Evolutionary conservation across 1,140 invertebrate genomes (phyloP).

Genomic region (Penaeus chinensis): DNA sequence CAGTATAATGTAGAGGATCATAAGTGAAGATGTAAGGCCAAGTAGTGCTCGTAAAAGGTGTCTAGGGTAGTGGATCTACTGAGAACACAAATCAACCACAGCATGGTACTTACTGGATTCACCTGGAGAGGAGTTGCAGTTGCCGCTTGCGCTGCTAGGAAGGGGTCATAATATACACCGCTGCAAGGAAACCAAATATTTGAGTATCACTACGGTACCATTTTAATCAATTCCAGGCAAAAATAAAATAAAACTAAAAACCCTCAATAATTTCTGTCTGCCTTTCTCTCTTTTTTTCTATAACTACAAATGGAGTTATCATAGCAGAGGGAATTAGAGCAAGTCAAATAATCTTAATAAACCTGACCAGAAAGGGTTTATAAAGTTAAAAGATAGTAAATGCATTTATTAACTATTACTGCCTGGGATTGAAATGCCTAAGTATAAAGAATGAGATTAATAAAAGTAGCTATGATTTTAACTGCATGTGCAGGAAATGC

Average conservation of each 20-base stretch:
- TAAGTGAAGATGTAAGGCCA: conserved; percentile 18
- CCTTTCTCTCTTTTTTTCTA: not conserved
- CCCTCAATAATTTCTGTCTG: not conserved
- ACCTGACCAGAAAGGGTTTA: conserved; percentile 40
- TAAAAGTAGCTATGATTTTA: conserved; percentile 30
- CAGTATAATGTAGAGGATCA: not conserved
- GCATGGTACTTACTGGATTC: conserved; percentile 67
- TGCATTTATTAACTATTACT: conserved; percentile 10
- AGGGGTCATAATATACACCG: conserved; percentile 96
- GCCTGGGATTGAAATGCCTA: conserved; percentile 34
- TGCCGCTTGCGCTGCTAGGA: conserved; percentile 87
- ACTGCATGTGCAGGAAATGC: conserved; percentile 40
- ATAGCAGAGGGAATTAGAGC: conserved; percentile 7
- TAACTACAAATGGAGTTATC: conserved; percentile 15
- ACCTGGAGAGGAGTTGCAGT: conserved; percentile 84
- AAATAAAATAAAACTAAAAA: conserved; percentile 16
- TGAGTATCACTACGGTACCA: conserved; percentile 43
- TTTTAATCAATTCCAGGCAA: conserved; percentile 29
- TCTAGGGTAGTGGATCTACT: conserved; percentile 18
- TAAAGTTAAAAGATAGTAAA: not conserved
- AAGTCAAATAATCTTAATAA: conserved; percentile 20
- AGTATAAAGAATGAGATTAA: conserved; percentile 23
- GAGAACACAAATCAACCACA: conserved; percentile 8
- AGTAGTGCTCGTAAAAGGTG: conserved; percentile 15
- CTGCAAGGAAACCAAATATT: conserved; percentile 66